These are phyloP conservation scores for Choloepus hoffmanni DNA, from an alignment of 2,113 vertebrate species.

Conservation along the genomic window DNA sequence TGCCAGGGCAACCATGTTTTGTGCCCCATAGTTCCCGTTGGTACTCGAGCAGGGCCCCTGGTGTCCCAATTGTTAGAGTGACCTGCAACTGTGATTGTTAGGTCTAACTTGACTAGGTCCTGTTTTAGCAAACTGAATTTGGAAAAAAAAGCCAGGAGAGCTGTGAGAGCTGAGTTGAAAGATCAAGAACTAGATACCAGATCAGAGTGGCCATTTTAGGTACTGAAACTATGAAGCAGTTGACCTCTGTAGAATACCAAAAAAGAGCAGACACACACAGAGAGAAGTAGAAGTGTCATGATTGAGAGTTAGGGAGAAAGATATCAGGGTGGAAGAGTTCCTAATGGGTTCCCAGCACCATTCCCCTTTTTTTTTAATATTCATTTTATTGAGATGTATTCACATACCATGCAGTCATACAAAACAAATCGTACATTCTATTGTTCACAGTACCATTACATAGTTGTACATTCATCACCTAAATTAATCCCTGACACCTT, in stretches of 20 bases:
- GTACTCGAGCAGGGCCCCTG: neutral
- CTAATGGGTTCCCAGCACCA: neutral
- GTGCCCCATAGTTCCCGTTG: neutral
- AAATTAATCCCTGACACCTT: too few species aligned
- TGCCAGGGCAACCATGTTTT: neutral
- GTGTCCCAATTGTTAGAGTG: neutral
- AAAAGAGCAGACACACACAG: neutral
- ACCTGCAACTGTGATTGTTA: neutral
- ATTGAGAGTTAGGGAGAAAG: accelerated
- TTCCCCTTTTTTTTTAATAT: too few species aligned
- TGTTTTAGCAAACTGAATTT: neutral
- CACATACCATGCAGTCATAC: too few species aligned
- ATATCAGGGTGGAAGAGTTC: neutral
- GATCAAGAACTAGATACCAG: neutral
- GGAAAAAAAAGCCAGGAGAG: neutral
- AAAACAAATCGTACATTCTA: too few species aligned
- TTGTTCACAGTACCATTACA: too few species aligned
- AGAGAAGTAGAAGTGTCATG: neutral
- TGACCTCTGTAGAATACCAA: neutral
- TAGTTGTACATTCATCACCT: too few species aligned
- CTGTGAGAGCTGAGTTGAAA: neutral
- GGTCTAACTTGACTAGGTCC: neutral
- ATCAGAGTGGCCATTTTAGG: neutral
- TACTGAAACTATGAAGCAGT: accelerated
- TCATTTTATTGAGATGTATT: too few species aligned